Percentiles rank a stretch among this genome's conserved stretches.
phyloP scores from a whole-genome alignment of 2,888 invertebrate genomes.

The Thereva unica region DNA sequence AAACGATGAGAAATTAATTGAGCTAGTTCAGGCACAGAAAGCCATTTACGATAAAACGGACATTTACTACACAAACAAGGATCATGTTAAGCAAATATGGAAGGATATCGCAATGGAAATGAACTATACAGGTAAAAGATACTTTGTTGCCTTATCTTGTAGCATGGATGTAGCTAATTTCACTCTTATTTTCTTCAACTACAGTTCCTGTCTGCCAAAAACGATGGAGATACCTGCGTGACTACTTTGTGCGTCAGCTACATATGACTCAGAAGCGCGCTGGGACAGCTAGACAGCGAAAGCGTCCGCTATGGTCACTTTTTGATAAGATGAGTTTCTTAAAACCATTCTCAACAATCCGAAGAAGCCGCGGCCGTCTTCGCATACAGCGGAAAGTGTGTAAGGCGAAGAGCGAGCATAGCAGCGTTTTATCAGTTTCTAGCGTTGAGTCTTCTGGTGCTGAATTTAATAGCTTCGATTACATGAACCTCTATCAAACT shows the following conservation, averaged over 20 bases:
- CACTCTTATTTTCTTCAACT: neutral
- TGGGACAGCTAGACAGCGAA: slow-evolving; percentile 8
- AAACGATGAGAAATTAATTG: slow-evolving; percentile 42
- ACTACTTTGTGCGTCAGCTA: slow-evolving; percentile 46
- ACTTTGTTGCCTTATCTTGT: neutral
- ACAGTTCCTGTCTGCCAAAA: slow-evolving; percentile 46
- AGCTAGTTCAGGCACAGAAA: slow-evolving; percentile 43
- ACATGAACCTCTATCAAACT: slow-evolving; percentile 34
- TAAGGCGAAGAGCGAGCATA: neutral
- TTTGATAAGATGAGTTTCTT: slow-evolving; percentile 39
- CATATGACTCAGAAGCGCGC: slow-evolving; percentile 37
- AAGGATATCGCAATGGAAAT: slow-evolving; percentile 44
- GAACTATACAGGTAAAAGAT: slow-evolving; percentile 44
- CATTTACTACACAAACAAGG: slow-evolving; percentile 44
- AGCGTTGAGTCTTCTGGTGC: slow-evolving; percentile 10
- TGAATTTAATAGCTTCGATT: slow-evolving; percentile 37
- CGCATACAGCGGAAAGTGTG: neutral
- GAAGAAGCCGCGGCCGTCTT: slow-evolving; percentile 18
- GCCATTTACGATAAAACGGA: slow-evolving; percentile 45
- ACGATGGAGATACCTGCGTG: slow-evolving; percentile 46
- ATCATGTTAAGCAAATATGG: slow-evolving; percentile 44
- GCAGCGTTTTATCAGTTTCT: slow-evolving; percentile 17
- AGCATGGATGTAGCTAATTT: neutral
- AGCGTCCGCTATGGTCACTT: slow-evolving; percentile 37
- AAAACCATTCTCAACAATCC: slow-evolving; percentile 38